phyloP scores from a whole-genome alignment of 2,113 vertebrate species.

The Kobus ellipsiprymnus region DNA sequence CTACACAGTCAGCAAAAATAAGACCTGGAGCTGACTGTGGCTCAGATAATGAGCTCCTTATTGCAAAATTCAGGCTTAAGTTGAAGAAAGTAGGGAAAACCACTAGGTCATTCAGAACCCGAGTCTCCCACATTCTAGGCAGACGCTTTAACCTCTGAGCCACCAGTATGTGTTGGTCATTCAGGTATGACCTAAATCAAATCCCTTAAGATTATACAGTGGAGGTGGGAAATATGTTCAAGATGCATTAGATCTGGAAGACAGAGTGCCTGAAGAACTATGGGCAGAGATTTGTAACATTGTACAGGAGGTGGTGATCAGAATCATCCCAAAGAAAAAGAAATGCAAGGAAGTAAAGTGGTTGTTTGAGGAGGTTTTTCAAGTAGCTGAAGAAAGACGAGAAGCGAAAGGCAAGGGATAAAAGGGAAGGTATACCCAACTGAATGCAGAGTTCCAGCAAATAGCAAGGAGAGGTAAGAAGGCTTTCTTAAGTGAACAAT shows the following conservation, averaged over 20 bases:
- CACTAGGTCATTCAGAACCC: not conserved
- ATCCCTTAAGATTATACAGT: not conserved
- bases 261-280: not conserved
- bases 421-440: not conserved
- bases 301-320: not conserved
- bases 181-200: not conserved
- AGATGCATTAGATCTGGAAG: not conserved
- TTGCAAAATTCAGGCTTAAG: not conserved
- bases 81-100: not conserved
- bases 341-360: not conserved
- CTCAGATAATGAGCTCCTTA: not conserved
- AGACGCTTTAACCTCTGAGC: too few species aligned
- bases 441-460: not conserved
- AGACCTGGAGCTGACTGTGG: not conserved
- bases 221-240: not conserved
- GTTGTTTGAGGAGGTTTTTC: not conserved
- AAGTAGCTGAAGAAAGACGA: not conserved
- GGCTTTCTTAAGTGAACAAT: not conserved
- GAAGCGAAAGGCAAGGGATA: not conserved
- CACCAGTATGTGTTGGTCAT: not conserved
- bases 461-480: not conserved
- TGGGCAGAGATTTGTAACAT: not conserved
- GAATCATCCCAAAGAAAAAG: not conserved
- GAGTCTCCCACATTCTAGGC: too few species aligned
- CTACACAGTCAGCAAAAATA: not conserved